Evolutionary conservation across 2,888 invertebrate species (phyloP), one percentile per base, ranked within the genome.

Genomic region (Drosophila colorata): DNA sequence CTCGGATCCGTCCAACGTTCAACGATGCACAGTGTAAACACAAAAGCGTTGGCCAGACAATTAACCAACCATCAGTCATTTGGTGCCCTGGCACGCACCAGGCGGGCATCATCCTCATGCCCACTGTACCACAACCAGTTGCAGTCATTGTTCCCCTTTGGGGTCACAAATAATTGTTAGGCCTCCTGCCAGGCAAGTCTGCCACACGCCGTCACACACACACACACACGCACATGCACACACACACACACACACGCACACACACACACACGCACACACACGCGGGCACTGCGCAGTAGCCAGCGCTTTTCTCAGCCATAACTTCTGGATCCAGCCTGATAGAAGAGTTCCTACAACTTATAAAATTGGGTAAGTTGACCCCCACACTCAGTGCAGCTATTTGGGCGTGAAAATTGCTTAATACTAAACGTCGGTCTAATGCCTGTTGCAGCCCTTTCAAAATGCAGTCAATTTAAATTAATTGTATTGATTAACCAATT

Each of bases 31-130:
- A 57, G 43, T 46, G 66, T 51, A 59, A 44, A 52, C 49, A 58
- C 59, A 70, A 67, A 74, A 76, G 79, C 83, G 48, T 76, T 82
- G 82, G 76, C 75, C 86, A 82, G 88, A 88, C 83, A 86, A 83
- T 83, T 83, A 83, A 88, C 83, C 88, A 83, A 79, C 88, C 86
- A 83, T 83, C 83, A 83, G 83, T 87, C 88, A 83, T 88, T 83
- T 82, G 76, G 64, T 78, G 69, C 67, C 77, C 78, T 69, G 74
- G 69, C 70, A 78, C 85, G 81, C 81, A 82, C 72, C 75, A 66
- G 81, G 74, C 69, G 69, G 69, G 35, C 73, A 51, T 67, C 73
- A 77, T 55, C 14, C 76, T 38, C 59, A 41, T 49, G 43, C 33
- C 43, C 11, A 16, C 18, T 41, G 35, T 4, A 43, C 14, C 18